phyloP scores from a whole-genome alignment of 2,797 vertebrate genomes.

The Micromesistius poutassou region DNA sequence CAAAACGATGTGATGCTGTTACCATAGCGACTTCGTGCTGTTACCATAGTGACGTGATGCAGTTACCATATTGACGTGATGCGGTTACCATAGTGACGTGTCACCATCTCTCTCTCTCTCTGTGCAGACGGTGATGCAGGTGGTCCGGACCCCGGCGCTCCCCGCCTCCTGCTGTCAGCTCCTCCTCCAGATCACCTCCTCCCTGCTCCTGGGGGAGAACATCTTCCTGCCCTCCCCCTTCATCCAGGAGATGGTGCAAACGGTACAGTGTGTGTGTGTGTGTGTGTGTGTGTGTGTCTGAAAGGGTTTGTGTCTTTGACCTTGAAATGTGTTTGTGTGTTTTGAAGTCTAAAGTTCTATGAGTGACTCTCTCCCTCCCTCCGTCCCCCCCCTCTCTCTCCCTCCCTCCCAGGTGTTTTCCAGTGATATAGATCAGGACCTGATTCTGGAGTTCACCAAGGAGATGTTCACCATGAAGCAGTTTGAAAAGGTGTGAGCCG shows the following conservation, averaged over 20 bases:
- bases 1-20: background rate
- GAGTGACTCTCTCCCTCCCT: background rate
- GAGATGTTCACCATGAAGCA: constrained; percentile 88
- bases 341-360: background rate
- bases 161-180: constrained; percentile 74
- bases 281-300: background rate
- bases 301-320: background rate
- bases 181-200: constrained; percentile 81
- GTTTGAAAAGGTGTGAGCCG: constrained; percentile 82
- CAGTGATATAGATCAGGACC: constrained; percentile 72
- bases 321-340: background rate
- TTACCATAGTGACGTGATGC: background rate
- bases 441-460: constrained; percentile 86
- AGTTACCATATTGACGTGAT: background rate
- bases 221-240: constrained; percentile 74
- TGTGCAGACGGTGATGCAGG: constrained; percentile 73
- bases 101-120: background rate
- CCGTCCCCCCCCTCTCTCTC: background rate
- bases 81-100: background rate
- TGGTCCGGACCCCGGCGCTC: constrained; percentile 69
- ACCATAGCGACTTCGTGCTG: background rate
- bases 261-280: constrained; percentile 67
- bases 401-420: constrained; percentile 75
- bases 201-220: constrained; percentile 84
- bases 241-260: constrained; percentile 77